Percentiles rank a stretch among this genome's conserved stretches.
Conservation (phyloP, 2,888 invertebrate species). For the Brachynemurus nebulosus region DNA sequence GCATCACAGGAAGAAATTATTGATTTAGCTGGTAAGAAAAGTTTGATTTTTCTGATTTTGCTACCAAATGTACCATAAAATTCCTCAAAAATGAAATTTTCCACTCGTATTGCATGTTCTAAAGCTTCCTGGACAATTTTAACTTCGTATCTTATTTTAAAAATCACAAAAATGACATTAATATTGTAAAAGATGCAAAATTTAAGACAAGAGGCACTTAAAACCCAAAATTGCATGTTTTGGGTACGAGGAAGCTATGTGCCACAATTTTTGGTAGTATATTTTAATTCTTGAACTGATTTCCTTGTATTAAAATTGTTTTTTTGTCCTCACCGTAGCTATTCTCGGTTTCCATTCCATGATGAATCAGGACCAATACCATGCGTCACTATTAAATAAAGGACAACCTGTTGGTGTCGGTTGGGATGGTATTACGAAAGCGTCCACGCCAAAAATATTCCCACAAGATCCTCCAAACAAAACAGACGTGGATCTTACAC, state of each 20-base stretch:
- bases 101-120: no score
- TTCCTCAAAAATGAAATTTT: no score
- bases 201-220: no score
- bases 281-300: no score
- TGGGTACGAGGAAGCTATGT: no score
- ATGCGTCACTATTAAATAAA: constrained; percentile 87
- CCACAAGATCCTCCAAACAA: constrained; percentile 94
- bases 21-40: constrained; percentile 79
- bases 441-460: constrained; percentile 76
- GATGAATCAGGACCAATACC: constrained; percentile 99
- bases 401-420: constrained; percentile 80
- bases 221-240: no score
- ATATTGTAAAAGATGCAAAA: no score
- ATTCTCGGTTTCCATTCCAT: constrained; percentile 99
- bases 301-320: no score
- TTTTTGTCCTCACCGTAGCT: constrained; percentile 53
- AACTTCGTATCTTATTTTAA: not conserved
- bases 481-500: constrained; percentile 88
- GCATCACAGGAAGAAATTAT: constrained; percentile 96
- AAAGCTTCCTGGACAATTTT: constrained; percentile 4
- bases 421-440: constrained; percentile 92
- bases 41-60: no score
- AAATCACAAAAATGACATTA: no score
- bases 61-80: no score
- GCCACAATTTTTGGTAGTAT: no score